phyloP scores from a whole-genome alignment of 2,797 vertebrate genomes.

The Onychomys leucogaster region DNA sequence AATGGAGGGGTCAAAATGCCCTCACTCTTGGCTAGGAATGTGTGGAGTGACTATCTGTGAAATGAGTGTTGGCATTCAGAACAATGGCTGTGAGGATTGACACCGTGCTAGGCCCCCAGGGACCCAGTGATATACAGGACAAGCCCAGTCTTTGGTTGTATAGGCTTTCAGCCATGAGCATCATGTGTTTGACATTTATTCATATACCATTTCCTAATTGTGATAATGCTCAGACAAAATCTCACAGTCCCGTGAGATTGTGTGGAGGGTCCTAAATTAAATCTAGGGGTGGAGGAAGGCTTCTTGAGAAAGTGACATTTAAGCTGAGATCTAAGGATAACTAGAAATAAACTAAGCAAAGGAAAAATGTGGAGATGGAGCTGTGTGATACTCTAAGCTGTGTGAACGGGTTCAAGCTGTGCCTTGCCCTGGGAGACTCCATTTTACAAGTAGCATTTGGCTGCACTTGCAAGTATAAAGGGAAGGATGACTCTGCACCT shows the following conservation, averaged over 20 bases:
- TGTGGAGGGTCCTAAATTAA: not conserved
- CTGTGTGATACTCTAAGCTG: not conserved
- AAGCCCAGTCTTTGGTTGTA: not conserved
- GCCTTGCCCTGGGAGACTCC: not conserved
- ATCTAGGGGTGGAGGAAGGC: not conserved
- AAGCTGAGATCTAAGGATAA: constrained; percentile 1
- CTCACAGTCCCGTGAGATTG: not conserved
- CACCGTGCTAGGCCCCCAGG: not conserved
- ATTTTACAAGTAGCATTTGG: not conserved
- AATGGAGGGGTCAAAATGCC: not conserved
- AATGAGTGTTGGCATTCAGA: not conserved
- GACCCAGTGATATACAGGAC: not conserved
- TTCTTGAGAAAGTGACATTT: constrained; percentile 62
- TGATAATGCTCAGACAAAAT: not conserved
- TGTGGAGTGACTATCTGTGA: not conserved
- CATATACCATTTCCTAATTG: not conserved
- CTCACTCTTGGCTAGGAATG: not conserved
- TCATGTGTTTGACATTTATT: not conserved
- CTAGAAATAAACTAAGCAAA: constrained; percentile 55
- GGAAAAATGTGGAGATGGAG: not conserved
- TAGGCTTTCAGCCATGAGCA: not conserved
- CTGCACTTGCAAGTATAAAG: not conserved
- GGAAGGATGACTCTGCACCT: not conserved
- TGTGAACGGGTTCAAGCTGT: not conserved
- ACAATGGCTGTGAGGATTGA: not conserved